Evolutionary conservation across 2,888 invertebrate genomes (phyloP).

Genomic region (Bugula neritina): DNA sequence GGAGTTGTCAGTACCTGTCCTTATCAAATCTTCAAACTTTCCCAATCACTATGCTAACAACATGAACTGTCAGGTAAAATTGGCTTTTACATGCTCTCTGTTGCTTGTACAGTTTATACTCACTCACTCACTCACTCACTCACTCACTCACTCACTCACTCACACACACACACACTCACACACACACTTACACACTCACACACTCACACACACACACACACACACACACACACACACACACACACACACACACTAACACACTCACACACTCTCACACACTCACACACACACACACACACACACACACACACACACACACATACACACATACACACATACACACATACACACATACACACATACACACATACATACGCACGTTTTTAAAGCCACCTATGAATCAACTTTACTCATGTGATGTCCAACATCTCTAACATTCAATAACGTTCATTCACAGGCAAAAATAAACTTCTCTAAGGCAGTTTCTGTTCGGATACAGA

Average conservation of each 20-base stretch:
- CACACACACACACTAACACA: too few species aligned
- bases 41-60: not conserved
- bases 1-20: not conserved
- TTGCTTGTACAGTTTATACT: too few species aligned
- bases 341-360: not conserved
- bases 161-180: too few species aligned
- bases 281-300: not conserved
- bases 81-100: too few species aligned
- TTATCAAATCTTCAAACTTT: slow-evolving; percentile 10
- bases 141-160: too few species aligned
- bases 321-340: not conserved
- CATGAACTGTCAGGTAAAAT: slow-evolving; percentile 5
- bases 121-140: too few species aligned
- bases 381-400: not conserved
- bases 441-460: too few species aligned
- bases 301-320: not conserved
- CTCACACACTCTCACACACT: too few species aligned
- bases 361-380: not conserved
- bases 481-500: not conserved
- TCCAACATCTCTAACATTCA: too few species aligned
- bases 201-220: too few species aligned
- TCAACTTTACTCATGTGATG: not conserved
- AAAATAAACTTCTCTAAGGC: too few species aligned
- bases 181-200: too few species aligned
- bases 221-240: not conserved